phyloP scores from a whole-genome alignment of 2,888 invertebrate genomes.

The Synergus japonicus region DNA sequence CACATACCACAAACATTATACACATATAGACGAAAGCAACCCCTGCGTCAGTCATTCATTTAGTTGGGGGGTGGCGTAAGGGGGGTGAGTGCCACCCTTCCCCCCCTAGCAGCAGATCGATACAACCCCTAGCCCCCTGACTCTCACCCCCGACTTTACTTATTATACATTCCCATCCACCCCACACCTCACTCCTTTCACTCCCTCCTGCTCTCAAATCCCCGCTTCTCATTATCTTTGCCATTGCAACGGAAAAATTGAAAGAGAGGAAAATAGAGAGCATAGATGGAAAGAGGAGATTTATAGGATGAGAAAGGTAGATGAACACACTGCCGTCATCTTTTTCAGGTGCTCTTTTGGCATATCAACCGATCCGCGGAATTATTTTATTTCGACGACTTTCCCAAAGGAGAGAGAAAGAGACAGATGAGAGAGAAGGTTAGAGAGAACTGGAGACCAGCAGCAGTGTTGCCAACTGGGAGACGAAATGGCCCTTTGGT shows the following conservation, averaged over 20 bases:
- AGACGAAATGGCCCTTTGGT: conserved; percentile 20
- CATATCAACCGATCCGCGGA: not conserved
- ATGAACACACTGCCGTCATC: not conserved
- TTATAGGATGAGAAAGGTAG: not conserved
- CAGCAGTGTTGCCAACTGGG: conserved; percentile 31
- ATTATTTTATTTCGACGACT: not conserved
- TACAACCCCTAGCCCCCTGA: conserved; percentile 74
- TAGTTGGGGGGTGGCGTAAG: conserved; percentile 79
- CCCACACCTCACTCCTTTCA: conserved; percentile 44
- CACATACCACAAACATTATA: conserved; percentile 23
- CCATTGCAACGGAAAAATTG: conserved; percentile 69
- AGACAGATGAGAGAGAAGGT: conserved; percentile 35
- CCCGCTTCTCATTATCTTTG: conserved; percentile 74
- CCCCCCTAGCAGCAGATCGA: conserved; percentile 70
- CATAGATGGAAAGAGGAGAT: not conserved
- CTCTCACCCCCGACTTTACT: conserved; percentile 71
- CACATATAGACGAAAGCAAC: conserved; percentile 56
- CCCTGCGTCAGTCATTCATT: conserved; percentile 77
- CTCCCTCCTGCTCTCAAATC: conserved; percentile 59
- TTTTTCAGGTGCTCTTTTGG: not conserved
- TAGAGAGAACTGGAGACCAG: conserved; percentile 41
- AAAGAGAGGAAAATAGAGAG: conserved; percentile 49
- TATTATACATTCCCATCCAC: conserved; percentile 73
- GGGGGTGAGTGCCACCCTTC: conserved; percentile 72
- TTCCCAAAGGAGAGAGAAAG: conserved; percentile 1